Evolutionary conservation across 2,113 vertebrate species (phyloP), one percentile per base, ranked within the genome.

Genomic region (Salvator merianae): DNA sequence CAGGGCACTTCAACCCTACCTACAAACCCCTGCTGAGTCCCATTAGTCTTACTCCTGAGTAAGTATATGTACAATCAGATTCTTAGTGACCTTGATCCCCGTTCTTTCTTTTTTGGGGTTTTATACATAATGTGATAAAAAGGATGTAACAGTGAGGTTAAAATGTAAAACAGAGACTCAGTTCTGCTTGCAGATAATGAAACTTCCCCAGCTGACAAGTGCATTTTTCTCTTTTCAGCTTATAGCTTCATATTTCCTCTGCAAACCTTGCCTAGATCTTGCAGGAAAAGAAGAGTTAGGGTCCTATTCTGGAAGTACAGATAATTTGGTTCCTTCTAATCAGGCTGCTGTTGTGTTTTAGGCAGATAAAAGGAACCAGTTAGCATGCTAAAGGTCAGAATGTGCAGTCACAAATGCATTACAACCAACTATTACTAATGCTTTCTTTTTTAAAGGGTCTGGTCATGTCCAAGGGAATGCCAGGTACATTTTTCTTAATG

Each of bases 401-500:
- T 89, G 84, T 84, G 82, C 93, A 93, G 88, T 89, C 91, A 91
- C 93, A 88, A 93, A 92, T 89, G 92, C 91, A 90, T 95, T 95
- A 94, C 94, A 94, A 92, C 87, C 76, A 92, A 89, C 89, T 93
- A 91, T 93, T 95, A 95, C 95, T 94, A 92, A 94, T 90, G 90
- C 88, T 93, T 86, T 96, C 91, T 94, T 94, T 95, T 95, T 94
- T 88, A 95, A 95, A 91, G 93, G 95, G 94, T 93, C 93, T 94
- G 94, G 91, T 95, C 95, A 96, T 97, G 96, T 96, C 95, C 94
- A 84, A 93, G 91, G 95, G 95, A 95, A 96, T 95, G 95, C 96
- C 96, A 96, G 96, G 93, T 96, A 96, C 96, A 96, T 97, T 96
- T 95, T 96, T 97, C 96, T 97, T 97, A 96, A 97, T 97, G 96